Conservation (phyloP, 2,113 vertebrate genomes). For the Siniperca knerii region DNA sequence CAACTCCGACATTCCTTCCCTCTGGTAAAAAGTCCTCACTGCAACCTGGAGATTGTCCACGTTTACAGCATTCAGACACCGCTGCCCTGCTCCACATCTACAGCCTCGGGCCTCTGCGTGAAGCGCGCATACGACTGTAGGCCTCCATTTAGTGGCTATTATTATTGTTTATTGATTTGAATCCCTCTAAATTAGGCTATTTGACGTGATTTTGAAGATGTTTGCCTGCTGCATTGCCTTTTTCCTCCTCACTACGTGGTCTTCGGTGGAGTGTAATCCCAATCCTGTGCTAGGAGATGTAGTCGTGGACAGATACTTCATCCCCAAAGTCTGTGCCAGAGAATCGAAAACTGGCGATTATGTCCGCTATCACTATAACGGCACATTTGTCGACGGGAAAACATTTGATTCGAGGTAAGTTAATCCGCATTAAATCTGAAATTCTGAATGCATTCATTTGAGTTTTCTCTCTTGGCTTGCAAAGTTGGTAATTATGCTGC, state of each 20-base stretch:
- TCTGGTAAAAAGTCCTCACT: conserved; percentile 37
- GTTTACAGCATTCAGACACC: conserved; percentile 72
- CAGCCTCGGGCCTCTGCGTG: conserved; percentile 17
- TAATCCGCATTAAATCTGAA: neutral
- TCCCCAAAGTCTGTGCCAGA: conserved; percentile 87
- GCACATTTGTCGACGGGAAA: conserved; percentile 91
- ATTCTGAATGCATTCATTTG: neutral
- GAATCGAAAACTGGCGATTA: conserved; percentile 91
- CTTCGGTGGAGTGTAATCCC: conserved; percentile 82
- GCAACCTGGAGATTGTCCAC: conserved; percentile 76
- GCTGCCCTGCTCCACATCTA: conserved; percentile 48
- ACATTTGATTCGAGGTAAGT: conserved; percentile 95
- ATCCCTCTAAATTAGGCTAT: neutral
- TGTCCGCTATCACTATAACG: conserved; percentile 97
- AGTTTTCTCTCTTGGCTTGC: neutral
- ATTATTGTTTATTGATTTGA: neutral
- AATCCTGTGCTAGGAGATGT: conserved; percentile 91
- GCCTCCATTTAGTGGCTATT: neutral
- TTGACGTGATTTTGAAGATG: conserved; percentile 56
- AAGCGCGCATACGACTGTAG: neutral
- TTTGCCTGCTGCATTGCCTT: conserved; percentile 52
- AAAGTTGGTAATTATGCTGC: neutral
- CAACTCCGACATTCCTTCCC: conserved; percentile 54
- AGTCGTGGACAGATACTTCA: conserved; percentile 90
- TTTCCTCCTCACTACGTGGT: conserved; percentile 70